Evolutionary conservation across 2,113 vertebrate genomes (phyloP).

Genomic region (Ammodytes marinus): DNA sequence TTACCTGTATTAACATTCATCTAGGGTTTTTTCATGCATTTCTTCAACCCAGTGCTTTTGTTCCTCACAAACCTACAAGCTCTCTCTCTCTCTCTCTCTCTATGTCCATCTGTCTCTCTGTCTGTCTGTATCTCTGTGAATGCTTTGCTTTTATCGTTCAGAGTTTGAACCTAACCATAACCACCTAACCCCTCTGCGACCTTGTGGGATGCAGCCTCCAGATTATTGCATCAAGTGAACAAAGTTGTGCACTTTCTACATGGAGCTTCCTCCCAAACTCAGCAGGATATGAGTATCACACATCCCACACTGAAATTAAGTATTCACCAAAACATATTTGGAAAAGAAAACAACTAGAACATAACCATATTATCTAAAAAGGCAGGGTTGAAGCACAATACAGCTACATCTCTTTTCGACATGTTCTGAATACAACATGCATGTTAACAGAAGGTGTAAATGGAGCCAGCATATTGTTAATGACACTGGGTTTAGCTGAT

Average conservation of each 20-base stretch:
- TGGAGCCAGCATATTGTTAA: conserved; percentile 34
- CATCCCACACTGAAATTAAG: not conserved
- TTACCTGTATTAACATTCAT: not conserved
- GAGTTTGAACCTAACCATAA: too few relatives aligned
- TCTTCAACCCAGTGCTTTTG: too few relatives aligned
- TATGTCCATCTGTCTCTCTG: too few relatives aligned
- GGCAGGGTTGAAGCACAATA: not conserved
- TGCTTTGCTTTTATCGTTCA: too few relatives aligned
- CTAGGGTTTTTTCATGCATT: not conserved
- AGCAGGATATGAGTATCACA: not conserved
- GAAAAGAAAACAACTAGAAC: not conserved
- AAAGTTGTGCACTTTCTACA: not conserved
- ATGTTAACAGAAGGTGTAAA: conserved; percentile 39
- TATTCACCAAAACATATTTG: not conserved
- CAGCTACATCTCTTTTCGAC: conserved; percentile 6
- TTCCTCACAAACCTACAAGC: too few relatives aligned
- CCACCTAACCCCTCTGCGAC: not conserved
- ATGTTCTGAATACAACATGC: not conserved
- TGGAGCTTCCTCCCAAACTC: not conserved
- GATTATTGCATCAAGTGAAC: not conserved
- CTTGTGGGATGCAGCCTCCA: not conserved
- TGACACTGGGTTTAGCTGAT: conserved; percentile 28
- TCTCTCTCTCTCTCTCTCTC: too few relatives aligned
- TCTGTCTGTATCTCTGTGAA: too few relatives aligned
- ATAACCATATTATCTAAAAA: not conserved